phyloP scores from a whole-genome alignment of 2,888 invertebrate species.

The Nezara viridula region DNA sequence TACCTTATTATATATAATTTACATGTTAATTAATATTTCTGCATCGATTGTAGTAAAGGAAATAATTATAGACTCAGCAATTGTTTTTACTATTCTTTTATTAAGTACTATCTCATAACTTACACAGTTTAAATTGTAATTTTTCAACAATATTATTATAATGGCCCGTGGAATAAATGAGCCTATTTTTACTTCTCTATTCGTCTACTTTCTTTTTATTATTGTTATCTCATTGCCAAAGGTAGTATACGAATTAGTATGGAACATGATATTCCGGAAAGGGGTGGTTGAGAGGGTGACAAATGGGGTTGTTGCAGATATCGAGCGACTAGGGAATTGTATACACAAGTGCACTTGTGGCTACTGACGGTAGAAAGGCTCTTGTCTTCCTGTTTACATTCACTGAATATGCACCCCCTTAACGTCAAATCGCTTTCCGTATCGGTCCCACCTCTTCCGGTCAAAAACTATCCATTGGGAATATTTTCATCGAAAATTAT shows the following conservation, averaged over 20 bases:
- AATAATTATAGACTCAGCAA: no score
- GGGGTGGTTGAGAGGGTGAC: background rate
- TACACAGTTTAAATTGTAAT: no score
- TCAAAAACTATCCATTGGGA: background rate
- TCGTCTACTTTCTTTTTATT: no score
- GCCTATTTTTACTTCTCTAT: no score
- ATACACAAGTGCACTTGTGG: constrained; percentile 1
- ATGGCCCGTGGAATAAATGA: no score
- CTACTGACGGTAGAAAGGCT: background rate
- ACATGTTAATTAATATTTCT: no score
- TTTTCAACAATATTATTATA: no score
- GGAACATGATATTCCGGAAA: background rate
- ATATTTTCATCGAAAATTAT: background rate
- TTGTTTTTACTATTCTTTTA: no score
- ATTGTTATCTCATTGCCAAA: no score
- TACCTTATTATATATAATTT: no score
- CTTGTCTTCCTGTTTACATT: constrained; percentile 34
- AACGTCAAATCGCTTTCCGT: constrained; percentile 5
- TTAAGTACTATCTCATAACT: no score
- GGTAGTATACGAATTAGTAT: background rate
- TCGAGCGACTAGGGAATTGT: background rate
- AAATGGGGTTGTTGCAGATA: constrained; percentile 13
- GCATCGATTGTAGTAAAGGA: no score
- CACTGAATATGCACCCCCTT: background rate
- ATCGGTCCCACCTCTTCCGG: background rate